Evolutionary conservation across 2,888 invertebrate species (phyloP).

Genomic region (Cheilosia pagana): DNA sequence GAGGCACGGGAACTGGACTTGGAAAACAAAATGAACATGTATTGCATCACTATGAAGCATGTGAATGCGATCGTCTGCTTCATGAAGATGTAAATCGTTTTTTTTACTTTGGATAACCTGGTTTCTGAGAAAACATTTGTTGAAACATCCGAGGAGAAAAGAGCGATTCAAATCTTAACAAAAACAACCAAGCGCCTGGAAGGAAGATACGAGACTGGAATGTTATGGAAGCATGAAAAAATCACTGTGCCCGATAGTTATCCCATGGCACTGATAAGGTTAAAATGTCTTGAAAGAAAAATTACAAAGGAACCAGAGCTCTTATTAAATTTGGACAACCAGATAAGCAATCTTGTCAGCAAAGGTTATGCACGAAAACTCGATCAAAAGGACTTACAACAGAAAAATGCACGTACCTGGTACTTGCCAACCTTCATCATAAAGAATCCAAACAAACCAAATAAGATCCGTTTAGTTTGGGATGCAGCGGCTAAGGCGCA

Average conservation of each 20-base stretch:
- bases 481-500: slow-evolving; percentile 77
- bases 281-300: slow-evolving; percentile 65
- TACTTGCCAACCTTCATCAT: slow-evolving; percentile 76
- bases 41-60: slow-evolving; percentile 39
- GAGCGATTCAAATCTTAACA: slow-evolving; percentile 38
- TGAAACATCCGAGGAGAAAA: slow-evolving; percentile 9
- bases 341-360: not conserved
- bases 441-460: slow-evolving; percentile 76
- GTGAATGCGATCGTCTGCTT: slow-evolving; percentile 50
- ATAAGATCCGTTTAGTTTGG: slow-evolving; percentile 76
- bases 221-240: slow-evolving; percentile 74
- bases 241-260: slow-evolving; percentile 30
- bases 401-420: slow-evolving; percentile 53
- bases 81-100: slow-evolving; percentile 48
- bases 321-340: not conserved
- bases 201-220: slow-evolving; percentile 59
- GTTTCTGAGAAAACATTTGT: not conserved
- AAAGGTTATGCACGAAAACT: slow-evolving; percentile 76
- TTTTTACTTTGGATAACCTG: not conserved
- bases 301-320: slow-evolving; percentile 79
- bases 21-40: not conserved
- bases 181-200: slow-evolving; percentile 32
- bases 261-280: slow-evolving; percentile 57
- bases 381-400: slow-evolving; percentile 52
- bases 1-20: slow-evolving; percentile 5